Conservation (phyloP, 2,888 invertebrate species). For the Dichetophora obliterata region DNA sequence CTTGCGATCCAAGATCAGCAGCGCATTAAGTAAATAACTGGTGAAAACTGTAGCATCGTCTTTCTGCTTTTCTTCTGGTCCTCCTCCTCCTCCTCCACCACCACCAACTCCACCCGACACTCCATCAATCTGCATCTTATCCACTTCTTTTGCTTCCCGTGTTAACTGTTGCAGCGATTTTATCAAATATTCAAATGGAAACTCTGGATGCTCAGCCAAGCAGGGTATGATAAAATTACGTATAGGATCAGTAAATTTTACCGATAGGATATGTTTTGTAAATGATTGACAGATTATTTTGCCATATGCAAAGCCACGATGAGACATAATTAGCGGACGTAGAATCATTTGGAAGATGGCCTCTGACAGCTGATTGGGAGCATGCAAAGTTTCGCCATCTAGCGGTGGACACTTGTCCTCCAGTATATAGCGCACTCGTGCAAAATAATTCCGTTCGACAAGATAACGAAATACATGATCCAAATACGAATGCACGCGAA, state of each 20-base stretch:
- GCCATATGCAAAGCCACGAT: conserved; percentile 53
- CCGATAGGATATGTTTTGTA: conserved; percentile 77
- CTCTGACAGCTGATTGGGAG: conserved; percentile 81
- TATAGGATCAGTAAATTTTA: conserved; percentile 77
- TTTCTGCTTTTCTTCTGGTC: conserved; percentile 5
- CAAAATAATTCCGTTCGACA: conserved; percentile 75
- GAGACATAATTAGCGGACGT: conserved; percentile 76
- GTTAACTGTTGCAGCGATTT: conserved; percentile 67
- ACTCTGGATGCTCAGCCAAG: conserved; percentile 71
- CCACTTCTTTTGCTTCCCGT: conserved; percentile 48
- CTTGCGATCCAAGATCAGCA: conserved; percentile 65
- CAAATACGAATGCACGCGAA: conserved; percentile 61
- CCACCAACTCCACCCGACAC: conserved; percentile 10
- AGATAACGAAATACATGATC: conserved; percentile 65
- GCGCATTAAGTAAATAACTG: conserved; percentile 65
- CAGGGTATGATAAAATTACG: conserved; percentile 80
- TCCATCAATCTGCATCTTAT: conserved; percentile 52
- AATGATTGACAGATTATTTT: conserved; percentile 69
- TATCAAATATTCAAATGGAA: conserved; percentile 73
- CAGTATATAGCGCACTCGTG: conserved; percentile 78
- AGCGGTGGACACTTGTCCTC: conserved; percentile 79
- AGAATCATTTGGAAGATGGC: conserved; percentile 83
- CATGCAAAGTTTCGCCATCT: conserved; percentile 76
- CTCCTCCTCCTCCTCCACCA: not conserved
- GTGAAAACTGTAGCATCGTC: conserved; percentile 53